These are phyloP conservation scores for Deroplatys truncata DNA, from an alignment of 2,888 invertebrate genomes.

Conservation along the genomic window DNA sequence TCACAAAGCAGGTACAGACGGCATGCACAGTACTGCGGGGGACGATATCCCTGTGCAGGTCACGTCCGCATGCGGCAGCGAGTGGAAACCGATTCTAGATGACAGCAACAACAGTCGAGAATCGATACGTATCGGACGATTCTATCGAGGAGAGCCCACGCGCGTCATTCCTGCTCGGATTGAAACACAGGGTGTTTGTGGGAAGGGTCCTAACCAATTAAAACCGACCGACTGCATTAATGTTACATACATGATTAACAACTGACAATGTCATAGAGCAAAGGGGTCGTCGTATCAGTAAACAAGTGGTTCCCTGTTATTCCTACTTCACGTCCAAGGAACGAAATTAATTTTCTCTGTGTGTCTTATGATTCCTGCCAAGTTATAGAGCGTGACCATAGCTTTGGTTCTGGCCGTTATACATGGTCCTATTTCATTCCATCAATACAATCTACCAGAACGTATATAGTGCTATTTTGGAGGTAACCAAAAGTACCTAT, in stretches of 20 bases:
- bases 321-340: no score
- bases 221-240: neutral
- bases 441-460: no score
- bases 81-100: neutral
- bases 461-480: no score
- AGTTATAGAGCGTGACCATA: no score
- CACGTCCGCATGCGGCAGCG: neutral
- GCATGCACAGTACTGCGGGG: no score
- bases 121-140: neutral
- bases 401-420: no score
- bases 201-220: neutral
- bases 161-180: neutral
- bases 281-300: neutral
- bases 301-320: neutral
- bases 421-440: no score
- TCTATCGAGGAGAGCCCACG: neutral
- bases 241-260: neutral
- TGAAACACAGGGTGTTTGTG: neutral
- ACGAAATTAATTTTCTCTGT: no score
- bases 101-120: neutral
- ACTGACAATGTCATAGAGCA: neutral
- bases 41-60: neutral
- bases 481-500: no score
- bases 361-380: no score
- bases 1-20: neutral